Evolutionary conservation across 1,140 invertebrate genomes (phyloP).

Genomic region (Lasioglossum albipes): DNA sequence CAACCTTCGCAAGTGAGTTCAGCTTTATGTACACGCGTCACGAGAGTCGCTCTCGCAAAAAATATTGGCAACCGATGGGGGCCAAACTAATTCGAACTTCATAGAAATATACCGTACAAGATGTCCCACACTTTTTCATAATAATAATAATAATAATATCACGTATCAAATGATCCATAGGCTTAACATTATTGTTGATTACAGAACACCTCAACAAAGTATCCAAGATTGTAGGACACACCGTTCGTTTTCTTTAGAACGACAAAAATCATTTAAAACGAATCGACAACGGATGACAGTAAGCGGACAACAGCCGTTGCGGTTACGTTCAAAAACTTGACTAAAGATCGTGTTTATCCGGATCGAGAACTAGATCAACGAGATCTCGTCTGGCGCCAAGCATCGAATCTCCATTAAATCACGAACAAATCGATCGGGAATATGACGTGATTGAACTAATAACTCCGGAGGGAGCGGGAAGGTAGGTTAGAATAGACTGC

Average conservation of each 20-base stretch:
- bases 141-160: too few species aligned
- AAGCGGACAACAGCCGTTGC: constrained; percentile 15
- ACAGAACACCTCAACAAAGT: too few species aligned
- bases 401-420: constrained; percentile 8
- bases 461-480: constrained; percentile 38
- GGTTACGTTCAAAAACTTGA: constrained; percentile 32
- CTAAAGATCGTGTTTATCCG: constrained; percentile 11
- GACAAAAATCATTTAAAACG: background rate
- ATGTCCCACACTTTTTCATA: too few species aligned
- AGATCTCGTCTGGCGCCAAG: background rate
- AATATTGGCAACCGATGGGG: too few species aligned
- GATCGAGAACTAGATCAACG: background rate
- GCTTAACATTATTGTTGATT: too few species aligned
- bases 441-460: constrained; percentile 29
- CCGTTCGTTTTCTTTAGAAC: too few species aligned
- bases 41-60: too few species aligned
- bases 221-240: background rate
- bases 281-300: constrained; percentile 39
- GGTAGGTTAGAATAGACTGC: constrained; percentile 64
- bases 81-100: too few species aligned
- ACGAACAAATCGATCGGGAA: constrained; percentile 4
- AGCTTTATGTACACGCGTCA: too few species aligned
- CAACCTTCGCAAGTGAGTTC: too few species aligned
- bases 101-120: too few species aligned
- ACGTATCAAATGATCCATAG: background rate